These are phyloP conservation scores for Theonella swinhoei DNA, from an alignment of 37 sponge, comb jelly and placozoan genomes.

Conservation along the genomic window DNA sequence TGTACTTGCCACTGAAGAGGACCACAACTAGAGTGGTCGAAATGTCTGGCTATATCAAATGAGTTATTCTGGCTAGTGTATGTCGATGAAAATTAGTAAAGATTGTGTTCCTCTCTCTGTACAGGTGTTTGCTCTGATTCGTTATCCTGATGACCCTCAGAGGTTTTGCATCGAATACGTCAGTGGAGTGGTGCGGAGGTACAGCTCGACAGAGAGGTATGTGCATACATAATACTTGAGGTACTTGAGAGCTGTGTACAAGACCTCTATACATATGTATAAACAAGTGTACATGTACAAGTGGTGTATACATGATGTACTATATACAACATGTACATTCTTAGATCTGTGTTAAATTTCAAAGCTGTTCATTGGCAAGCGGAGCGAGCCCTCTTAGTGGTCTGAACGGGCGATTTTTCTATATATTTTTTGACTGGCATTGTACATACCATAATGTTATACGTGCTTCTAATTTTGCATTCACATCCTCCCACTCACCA, in stretches of 20 bases:
- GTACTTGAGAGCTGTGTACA: background rate
- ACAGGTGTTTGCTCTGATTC: constrained; percentile 88
- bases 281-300: background rate
- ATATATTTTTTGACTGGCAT: too few relatives aligned
- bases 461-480: too few relatives aligned
- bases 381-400: too few relatives aligned
- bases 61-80: too few relatives aligned
- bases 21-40: too few relatives aligned
- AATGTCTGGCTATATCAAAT: too few relatives aligned
- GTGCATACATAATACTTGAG: background rate
- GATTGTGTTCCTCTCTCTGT: background rate
- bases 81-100: too few relatives aligned
- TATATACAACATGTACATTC: background rate
- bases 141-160: constrained; percentile 95
- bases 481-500: too few relatives aligned
- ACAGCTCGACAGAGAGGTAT: constrained; percentile 90
- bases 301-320: background rate
- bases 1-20: too few relatives aligned
- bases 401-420: too few relatives aligned
- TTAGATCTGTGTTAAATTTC: background rate
- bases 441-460: too few relatives aligned
- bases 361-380: background rate
- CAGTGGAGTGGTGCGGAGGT: constrained; percentile 64
- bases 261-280: background rate
- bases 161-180: constrained; percentile 92